These are phyloP conservation scores for Hylaea fasciaria DNA, from an alignment of 2,888 invertebrate genomes.

Conservation along the genomic window DNA sequence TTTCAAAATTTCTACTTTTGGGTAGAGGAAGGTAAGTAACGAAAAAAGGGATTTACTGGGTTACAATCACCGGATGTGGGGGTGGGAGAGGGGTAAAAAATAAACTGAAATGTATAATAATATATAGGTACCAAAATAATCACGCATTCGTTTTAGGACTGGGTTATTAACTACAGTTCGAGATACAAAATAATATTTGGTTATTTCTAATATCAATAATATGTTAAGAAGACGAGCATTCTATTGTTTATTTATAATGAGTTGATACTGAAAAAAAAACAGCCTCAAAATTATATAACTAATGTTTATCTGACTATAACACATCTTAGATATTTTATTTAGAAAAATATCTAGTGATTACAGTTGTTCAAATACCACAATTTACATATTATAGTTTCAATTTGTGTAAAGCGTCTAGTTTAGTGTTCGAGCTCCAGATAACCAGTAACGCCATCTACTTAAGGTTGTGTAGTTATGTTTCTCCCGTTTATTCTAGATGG, in stretches of 20 bases:
- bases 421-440: too few relatives aligned
- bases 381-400: too few relatives aligned
- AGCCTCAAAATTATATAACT: too few relatives aligned
- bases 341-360: too few relatives aligned
- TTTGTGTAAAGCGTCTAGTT: too few relatives aligned
- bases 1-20: constrained; percentile 41
- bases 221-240: constrained; percentile 48
- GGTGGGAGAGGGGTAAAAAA: constrained; percentile 67
- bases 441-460: too few relatives aligned
- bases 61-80: constrained; percentile 67
- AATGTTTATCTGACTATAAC: too few relatives aligned
- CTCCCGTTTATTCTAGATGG: too few relatives aligned
- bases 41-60: constrained; percentile 34
- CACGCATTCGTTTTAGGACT: constrained; percentile 76
- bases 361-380: too few relatives aligned
- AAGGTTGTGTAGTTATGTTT: too few relatives aligned
- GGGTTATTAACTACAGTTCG: constrained; percentile 56
- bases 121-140: constrained; percentile 74
- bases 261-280: constrained; percentile 38
- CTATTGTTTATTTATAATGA: constrained; percentile 28
- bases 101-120: constrained; percentile 85
- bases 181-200: constrained; percentile 45
- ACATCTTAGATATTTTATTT: too few relatives aligned
- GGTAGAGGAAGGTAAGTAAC: constrained; percentile 21
- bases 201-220: constrained; percentile 51